These are phyloP conservation scores for Tetragnatha montana DNA, from an alignment of 2,888 invertebrate genomes.

Conservation along the genomic window DNA sequence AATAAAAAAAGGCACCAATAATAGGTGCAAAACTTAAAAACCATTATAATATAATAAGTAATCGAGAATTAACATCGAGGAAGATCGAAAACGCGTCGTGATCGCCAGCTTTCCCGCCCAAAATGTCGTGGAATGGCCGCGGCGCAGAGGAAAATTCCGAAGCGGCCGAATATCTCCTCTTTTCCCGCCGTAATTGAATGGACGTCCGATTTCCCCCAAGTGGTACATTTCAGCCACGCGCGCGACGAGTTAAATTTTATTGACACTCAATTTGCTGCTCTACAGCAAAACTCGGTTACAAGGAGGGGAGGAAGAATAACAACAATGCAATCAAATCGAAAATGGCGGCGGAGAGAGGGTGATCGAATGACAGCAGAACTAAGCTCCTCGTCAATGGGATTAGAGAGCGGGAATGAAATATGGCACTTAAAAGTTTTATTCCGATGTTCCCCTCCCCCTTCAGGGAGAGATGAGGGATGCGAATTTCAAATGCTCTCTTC, in stretches of 20 bases:
- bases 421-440: no score
- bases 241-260: constrained; percentile 12
- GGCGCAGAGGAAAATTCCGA: not conserved
- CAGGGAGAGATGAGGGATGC: no score
- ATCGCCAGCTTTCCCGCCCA: not conserved
- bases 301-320: not conserved
- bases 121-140: not conserved
- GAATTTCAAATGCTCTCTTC: no score
- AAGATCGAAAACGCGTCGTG: not conserved
- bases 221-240: not conserved
- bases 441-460: no score
- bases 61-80: not conserved
- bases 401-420: not conserved
- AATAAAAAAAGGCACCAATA: no score
- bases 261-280: constrained; percentile 35
- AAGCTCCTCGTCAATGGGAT: constrained; percentile 1
- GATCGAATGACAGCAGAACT: constrained; percentile 16
- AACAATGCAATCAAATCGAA: constrained; percentile 6
- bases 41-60: not conserved
- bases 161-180: not conserved
- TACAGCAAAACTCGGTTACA: constrained; percentile 27
- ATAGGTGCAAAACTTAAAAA: no score
- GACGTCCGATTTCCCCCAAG: not conserved
- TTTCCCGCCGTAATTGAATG: not conserved
- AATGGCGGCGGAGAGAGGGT: not conserved